phyloP scores from a whole-genome alignment of 2,888 invertebrate genomes.

The Aquatica leii region DNA sequence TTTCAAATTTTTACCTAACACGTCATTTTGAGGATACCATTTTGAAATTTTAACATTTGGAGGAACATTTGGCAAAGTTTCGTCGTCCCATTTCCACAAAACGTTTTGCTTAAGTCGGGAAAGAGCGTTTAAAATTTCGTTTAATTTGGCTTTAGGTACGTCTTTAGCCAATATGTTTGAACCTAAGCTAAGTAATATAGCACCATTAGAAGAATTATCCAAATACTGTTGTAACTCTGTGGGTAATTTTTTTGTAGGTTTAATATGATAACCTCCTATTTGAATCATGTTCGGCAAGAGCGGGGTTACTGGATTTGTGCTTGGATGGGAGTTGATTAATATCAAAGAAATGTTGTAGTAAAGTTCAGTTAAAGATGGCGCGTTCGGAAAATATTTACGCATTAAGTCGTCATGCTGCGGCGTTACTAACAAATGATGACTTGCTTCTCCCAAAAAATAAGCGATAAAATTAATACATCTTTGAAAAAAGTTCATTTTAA shows the following conservation, averaged over 20 bases:
- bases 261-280: constrained; percentile 65
- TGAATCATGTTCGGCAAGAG: constrained; percentile 66
- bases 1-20: constrained; percentile 46
- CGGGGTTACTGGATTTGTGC: constrained; percentile 62
- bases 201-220: constrained; percentile 65
- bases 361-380: constrained; percentile 42
- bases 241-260: constrained; percentile 48
- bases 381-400: constrained; percentile 46
- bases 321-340: constrained; percentile 59
- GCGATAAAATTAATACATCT: constrained; percentile 63
- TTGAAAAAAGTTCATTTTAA: constrained; percentile 64
- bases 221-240: constrained; percentile 63
- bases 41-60: constrained; percentile 36
- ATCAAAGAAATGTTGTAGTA: constrained; percentile 49
- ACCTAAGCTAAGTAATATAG: constrained; percentile 68
- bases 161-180: constrained; percentile 66
- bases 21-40: constrained; percentile 52
- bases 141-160: constrained; percentile 63
- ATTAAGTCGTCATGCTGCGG: constrained; percentile 40
- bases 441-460: constrained; percentile 32
- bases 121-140: constrained; percentile 66
- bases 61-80: constrained; percentile 47
- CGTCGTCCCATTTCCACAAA: constrained; percentile 75
- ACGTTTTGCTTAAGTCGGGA: constrained; percentile 68
- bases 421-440: constrained; percentile 32